Base-by-base conservation (phyloP, 2,113 vertebrate species). In the Felis catus region DNA sequence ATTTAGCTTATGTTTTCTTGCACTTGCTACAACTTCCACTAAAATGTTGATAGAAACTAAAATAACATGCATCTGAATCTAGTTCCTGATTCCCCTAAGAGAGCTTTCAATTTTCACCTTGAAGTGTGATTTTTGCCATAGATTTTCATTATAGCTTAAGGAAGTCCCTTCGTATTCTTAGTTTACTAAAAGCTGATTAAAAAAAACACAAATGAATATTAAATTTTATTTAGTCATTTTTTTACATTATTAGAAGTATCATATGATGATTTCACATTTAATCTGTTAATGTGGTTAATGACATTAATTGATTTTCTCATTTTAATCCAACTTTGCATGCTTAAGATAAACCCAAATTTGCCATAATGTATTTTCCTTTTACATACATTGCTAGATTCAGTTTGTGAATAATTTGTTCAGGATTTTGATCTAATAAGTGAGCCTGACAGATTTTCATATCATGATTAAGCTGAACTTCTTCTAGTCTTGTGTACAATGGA, bases 171-270 rank as follows among this genome's bases (percentile, higher is more conserved):
- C 48, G 3, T 58, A 76, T 4, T 55, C n/a, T 25, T 27, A 31
- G 25, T 71, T 81, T 65, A 15, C 31, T 21, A 51, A 84, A 78
- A 61, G 19, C 58, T 58, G 58, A 58, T 58, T 8, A 58, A 58
- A 58, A 58, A 58, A 58, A 68, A 31, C 2, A 15, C 27, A 15
- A 79, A 41, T 36, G 12, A 82, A 29, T 58, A 9, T 55, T 76
- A 19, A 78, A 78, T 82, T 82, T 53, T 68, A 78, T 68, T 7
- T 81, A 74, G 33, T 97, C 45, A n/a, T 71, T 94, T 92, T 94
- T 53, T 33, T 90, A 33, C 10, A 18, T 45, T 84, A 31, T 68
- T 81, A 48, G 12, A 94, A 91, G 4, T 19, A 36, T 89, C 21
- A 23, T 36, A 55, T 81, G 21, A 79, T 94, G 18, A 88, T 71